Evolutionary conservation across 53 echinoderm and acorn worm species (phyloP).

Genomic region (Astropecten irregularis): DNA sequence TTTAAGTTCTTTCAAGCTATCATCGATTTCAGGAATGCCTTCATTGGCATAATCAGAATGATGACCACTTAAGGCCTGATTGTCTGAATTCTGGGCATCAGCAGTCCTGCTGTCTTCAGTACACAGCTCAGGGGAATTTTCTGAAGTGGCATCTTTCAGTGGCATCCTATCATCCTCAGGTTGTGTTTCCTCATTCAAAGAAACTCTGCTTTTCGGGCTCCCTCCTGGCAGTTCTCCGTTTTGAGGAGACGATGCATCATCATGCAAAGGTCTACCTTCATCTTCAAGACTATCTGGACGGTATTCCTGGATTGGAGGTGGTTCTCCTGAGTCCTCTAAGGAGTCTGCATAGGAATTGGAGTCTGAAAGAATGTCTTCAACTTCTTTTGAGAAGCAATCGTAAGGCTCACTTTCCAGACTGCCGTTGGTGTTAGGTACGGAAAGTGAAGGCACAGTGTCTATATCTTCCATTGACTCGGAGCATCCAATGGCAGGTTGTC

Average conservation of each 20-base stretch:
- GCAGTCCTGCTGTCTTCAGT: background rate
- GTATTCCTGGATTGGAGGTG: background rate
- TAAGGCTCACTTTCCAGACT: background rate
- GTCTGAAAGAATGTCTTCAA: constrained; percentile 28
- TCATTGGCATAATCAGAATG: too few relatives aligned
- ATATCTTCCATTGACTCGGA: constrained; percentile 64
- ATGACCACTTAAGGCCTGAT: background rate
- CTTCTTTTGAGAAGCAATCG: constrained; percentile 8
- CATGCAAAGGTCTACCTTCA: background rate
- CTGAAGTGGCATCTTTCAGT: too few relatives aligned
- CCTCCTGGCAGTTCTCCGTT: background rate
- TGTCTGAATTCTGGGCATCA: background rate
- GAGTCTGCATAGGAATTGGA: constrained; percentile 17
- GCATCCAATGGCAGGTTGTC: constrained; percentile 62
- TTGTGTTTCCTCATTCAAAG: background rate
- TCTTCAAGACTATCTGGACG: constrained; percentile 16
- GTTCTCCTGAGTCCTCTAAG: background rate
- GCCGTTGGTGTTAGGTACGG: background rate
- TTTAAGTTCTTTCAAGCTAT: background rate
- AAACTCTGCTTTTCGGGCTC: background rate
- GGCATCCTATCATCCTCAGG: background rate
- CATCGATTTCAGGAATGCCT: background rate
- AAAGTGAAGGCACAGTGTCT: background rate
- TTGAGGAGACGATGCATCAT: background rate
- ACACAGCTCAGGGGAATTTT: background rate